phyloP scores from a whole-genome alignment of 2,797 vertebrate species.

The Otolemur crassicaudatus region DNA sequence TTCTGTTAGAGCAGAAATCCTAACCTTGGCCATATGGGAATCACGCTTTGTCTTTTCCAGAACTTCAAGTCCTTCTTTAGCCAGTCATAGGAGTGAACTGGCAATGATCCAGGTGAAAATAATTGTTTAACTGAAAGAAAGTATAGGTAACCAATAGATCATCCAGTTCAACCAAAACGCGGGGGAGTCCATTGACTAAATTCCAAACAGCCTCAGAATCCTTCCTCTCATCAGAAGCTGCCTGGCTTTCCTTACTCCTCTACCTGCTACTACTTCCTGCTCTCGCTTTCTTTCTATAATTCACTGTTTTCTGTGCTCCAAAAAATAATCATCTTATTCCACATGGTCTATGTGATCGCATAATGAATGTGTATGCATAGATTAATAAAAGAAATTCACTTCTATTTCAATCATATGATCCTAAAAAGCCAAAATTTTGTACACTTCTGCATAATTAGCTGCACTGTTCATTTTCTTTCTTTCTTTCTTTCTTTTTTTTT shows the following conservation, averaged over 20 bases:
- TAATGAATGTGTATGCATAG: not conserved
- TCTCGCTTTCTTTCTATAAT: not conserved
- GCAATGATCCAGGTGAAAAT: not conserved
- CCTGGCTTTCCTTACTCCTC: not conserved
- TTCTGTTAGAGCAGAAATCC: not conserved
- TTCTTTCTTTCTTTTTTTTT: no score
- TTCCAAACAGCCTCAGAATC: not conserved
- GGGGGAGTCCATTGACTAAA: not conserved
- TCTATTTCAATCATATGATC: not conserved
- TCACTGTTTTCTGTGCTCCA: not conserved
- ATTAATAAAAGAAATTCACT: not conserved
- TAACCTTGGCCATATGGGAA: not conserved
- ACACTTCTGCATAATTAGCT: not conserved
- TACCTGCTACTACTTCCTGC: not conserved
- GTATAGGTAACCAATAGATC: not conserved
- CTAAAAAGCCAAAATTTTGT: not conserved
- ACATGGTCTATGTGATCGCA: not conserved
- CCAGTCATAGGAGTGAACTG: not conserved
- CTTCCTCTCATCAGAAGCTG: not conserved
- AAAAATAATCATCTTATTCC: not conserved
- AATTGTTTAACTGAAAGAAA: not conserved
- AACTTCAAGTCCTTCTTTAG: not conserved
- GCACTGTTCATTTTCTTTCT: not conserved
- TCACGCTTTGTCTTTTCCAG: not conserved
- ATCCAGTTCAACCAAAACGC: not conserved